phyloP scores from a whole-genome alignment of 2,113 vertebrate species.

The Myodes glareolus region DNA sequence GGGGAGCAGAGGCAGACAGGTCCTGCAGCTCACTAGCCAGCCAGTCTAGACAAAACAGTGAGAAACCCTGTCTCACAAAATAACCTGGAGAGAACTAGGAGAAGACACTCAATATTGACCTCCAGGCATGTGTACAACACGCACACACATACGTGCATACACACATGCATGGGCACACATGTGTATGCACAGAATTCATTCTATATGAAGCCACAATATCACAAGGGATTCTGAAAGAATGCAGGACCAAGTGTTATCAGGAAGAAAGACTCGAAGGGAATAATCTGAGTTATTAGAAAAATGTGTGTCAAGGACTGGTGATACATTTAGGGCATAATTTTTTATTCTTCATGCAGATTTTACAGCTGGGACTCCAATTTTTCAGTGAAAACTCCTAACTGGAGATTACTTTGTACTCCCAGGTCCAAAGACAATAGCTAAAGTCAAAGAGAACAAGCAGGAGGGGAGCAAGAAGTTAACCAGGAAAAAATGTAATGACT shows the following conservation, averaged over 20 bases:
- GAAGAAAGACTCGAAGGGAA: background rate
- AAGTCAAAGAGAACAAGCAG: background rate
- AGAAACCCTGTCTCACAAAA: background rate
- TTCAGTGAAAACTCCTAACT: background rate
- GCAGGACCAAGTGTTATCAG: background rate
- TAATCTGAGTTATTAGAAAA: conserved; percentile 13
- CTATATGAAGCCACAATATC: background rate
- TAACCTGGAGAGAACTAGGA: too few species aligned
- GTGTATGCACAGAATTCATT: background rate
- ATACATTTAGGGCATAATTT: background rate
- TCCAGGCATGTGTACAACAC: background rate
- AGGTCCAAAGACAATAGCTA: background rate
- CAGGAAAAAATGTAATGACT: background rate
- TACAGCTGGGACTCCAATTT: background rate
- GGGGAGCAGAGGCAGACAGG: background rate
- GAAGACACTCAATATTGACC: background rate
- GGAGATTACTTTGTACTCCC: background rate
- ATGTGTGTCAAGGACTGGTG: background rate
- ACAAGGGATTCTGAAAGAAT: conserved; percentile 23
- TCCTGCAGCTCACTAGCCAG: background rate
- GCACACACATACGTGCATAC: background rate
- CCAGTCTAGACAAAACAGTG: background rate
- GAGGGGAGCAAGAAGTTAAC: background rate
- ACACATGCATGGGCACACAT: background rate
- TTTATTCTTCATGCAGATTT: background rate